Base-by-base conservation (phyloP, 2,113 vertebrate genomes). In the Cynoglossus semilaevis region DNA sequence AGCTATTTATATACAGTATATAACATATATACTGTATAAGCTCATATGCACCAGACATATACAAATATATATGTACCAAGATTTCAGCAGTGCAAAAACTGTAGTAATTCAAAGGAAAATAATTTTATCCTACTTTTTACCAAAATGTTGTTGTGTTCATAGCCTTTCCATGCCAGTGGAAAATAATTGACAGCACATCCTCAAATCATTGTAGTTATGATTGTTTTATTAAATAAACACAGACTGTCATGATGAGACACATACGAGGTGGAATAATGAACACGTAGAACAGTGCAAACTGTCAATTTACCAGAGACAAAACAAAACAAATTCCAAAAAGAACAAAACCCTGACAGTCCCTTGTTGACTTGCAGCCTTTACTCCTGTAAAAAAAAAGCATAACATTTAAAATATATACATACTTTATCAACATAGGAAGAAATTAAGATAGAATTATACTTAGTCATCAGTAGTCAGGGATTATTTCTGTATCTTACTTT, bases 401-500 rank as follows among this genome's bases (percentile, higher is more conserved):
- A 11, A 22, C 22, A 41, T 41, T 41, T 13, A 11, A 41, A 58
- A 29, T 1, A 42, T 36, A 9, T 65, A 46, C n/a, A 15, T 29
- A 1, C 41, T 54, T 51, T 38, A 22, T 52, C 54, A 9, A 1
- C 4, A 69, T 43, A 67, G 11, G 38, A 41, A 8, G 37, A 38
- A 38, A 38, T 9, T 13, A 12, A 12, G 10, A 8, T 3, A 40
- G 13, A 40, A 38, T 3, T 38, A 10, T 38, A 3, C 2, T 38
- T 38, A 7, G 9, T 38, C 8, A 38, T 1, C 7, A 38, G 8
- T 10, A 38, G 37, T 38, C 37, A 38, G 12, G 11, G 4, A 41
- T 4, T 13, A 41, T 14, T 12, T 72, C 86, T 42, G 22, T 29
- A 29, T 29, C 22, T 4, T 80, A 98, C 96, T 89, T 97, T 95